These are phyloP conservation scores for Hydrocynus forskahlii DNA, from an alignment of 2,797 vertebrate genomes.

Conservation along the genomic window DNA sequence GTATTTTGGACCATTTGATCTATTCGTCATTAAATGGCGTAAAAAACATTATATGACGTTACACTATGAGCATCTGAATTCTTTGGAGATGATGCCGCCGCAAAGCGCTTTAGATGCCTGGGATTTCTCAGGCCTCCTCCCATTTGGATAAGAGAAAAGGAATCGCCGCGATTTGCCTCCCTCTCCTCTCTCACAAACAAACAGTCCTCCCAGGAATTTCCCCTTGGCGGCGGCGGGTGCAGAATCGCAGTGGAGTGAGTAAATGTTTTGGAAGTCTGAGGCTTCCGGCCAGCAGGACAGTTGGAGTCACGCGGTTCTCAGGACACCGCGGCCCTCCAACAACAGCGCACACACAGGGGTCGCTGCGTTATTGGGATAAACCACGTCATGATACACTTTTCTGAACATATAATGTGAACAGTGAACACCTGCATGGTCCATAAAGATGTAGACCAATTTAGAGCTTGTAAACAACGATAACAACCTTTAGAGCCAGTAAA, in stretches of 20 bases:
- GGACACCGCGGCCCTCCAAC: slow-evolving; percentile 23
- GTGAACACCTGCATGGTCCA: neutral
- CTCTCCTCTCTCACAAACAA: slow-evolving; percentile 58
- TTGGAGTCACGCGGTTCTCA: slow-evolving; percentile 51
- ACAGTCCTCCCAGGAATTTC: slow-evolving; percentile 69
- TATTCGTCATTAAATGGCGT: no score
- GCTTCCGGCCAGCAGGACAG: slow-evolving; percentile 59
- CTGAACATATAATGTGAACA: neutral
- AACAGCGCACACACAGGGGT: neutral
- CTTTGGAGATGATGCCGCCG: neutral
- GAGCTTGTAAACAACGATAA: neutral
- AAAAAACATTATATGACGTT: no score
- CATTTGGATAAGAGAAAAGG: slow-evolving; percentile 35
- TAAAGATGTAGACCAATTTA: neutral
- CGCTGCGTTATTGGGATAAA: neutral
- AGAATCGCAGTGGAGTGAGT: slow-evolving; percentile 64
- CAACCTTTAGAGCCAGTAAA: no score
- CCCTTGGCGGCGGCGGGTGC: slow-evolving; percentile 53
- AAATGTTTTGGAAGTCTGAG: slow-evolving; percentile 59
- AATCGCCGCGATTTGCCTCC: slow-evolving; percentile 48
- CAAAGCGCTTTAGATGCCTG: neutral
- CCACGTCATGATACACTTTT: neutral
- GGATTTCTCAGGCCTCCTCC: slow-evolving; percentile 12
- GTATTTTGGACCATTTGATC: no score
- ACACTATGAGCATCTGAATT: neutral